These are phyloP conservation scores for Diprion similis DNA, from an alignment of 1,140 invertebrate species.

Conservation along the genomic window DNA sequence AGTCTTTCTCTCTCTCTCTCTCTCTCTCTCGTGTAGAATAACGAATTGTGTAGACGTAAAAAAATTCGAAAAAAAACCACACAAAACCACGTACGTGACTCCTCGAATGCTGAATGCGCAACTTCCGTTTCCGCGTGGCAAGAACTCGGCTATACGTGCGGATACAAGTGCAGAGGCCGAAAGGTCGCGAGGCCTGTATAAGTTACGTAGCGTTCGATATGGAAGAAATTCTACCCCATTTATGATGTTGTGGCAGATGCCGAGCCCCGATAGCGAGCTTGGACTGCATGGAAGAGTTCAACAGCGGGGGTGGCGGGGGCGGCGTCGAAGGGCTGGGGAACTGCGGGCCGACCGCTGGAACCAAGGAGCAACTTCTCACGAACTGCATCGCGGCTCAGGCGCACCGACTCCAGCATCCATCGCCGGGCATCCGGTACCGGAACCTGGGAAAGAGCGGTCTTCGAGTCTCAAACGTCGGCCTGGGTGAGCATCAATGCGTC, in stretches of 20 bases:
- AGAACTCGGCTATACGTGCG: background rate
- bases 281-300: constrained; percentile 93
- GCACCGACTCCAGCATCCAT: constrained; percentile 64
- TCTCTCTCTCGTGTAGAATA: background rate
- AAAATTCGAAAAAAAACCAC: constrained; percentile 4
- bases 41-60: background rate
- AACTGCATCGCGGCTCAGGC: constrained; percentile 57
- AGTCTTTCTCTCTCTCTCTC: background rate
- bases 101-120: background rate
- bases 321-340: constrained; percentile 56
- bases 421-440: constrained; percentile 82
- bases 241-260: constrained; percentile 69
- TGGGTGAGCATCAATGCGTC: constrained; percentile 66
- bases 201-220: background rate
- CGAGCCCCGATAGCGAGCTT: constrained; percentile 88
- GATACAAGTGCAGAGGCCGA: constrained; percentile 14
- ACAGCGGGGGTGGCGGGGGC: constrained; percentile 62
- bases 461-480: constrained; percentile 88
- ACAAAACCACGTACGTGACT: background rate
- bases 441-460: constrained; percentile 94
- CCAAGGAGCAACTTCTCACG: constrained; percentile 61
- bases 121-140: background rate
- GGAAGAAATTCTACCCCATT: constrained; percentile 13
- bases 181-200: background rate
- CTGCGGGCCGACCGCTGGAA: constrained; percentile 52